phyloP scores from a whole-genome alignment of 2,888 invertebrate species.

The Bursaphelenchus okinawaensis region DNA sequence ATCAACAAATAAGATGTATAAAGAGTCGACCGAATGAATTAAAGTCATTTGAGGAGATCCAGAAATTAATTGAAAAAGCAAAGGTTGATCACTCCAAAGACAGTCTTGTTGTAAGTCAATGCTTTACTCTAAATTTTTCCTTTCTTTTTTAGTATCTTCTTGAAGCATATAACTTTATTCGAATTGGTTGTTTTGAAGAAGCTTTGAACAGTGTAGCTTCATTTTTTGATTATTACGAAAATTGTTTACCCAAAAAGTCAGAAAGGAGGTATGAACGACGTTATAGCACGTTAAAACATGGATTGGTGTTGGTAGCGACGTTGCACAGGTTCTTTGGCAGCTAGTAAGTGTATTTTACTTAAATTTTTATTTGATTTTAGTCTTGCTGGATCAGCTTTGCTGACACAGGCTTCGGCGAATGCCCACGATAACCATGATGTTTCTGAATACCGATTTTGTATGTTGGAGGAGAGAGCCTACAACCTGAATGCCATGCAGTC shows the following conservation, averaged over 20 bases:
- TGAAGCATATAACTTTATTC: conserved; percentile 10
- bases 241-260: neutral
- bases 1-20: neutral
- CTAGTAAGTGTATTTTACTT: conserved; percentile 3
- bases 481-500: conserved; percentile 6
- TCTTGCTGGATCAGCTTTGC: neutral
- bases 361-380: neutral
- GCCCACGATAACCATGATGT: conserved; percentile 11
- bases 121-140: neutral
- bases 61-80: neutral
- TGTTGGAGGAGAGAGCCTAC: conserved; percentile 9
- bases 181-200: conserved; percentile 5
- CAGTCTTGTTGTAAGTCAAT: neutral
- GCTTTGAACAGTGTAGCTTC: neutral
- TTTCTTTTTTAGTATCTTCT: conserved; percentile 3
- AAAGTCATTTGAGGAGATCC: neutral
- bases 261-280: neutral
- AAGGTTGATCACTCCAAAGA: neutral
- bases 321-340: conserved; percentile 10
- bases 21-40: neutral
- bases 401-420: conserved; percentile 6
- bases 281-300: neutral
- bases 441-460: neutral
- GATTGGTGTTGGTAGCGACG: conserved; percentile 7
- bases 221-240: conserved; percentile 4